Evolutionary conservation across 2,888 invertebrate genomes (phyloP).

Genomic region (Listrodromus nycthemerus): DNA sequence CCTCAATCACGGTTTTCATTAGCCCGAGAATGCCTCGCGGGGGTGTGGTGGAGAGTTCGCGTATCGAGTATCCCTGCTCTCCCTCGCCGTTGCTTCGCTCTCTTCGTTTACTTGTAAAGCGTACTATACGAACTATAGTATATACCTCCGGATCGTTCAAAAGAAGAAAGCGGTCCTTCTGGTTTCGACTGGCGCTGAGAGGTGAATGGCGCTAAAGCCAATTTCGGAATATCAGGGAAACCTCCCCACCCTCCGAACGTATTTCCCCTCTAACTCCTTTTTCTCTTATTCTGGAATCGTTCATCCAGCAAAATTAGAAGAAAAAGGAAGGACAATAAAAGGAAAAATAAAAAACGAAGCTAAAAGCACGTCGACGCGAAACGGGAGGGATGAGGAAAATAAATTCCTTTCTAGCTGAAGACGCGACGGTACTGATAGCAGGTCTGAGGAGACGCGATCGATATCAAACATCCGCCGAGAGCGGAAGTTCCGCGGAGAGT

Average conservation of each 20-base stretch:
- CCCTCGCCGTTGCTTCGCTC: conserved; percentile 11
- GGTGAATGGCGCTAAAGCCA: conserved; percentile 43
- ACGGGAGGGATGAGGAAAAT: neutral
- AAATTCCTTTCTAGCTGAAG: conserved; percentile 8
- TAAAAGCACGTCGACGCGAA: neutral
- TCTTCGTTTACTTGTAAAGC: conserved; percentile 18
- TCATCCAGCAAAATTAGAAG: conserved; percentile 64
- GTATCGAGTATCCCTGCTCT: conserved; percentile 46
- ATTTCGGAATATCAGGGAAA: conserved; percentile 50
- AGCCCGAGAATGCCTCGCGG: conserved; percentile 72
- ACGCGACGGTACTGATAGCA: neutral
- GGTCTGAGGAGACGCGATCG: neutral
- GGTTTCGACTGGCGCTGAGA: conserved; percentile 51
- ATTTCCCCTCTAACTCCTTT: conserved; percentile 18
- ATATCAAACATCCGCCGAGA: conserved; percentile 1
- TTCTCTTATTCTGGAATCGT: conserved; percentile 18
- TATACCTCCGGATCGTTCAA: conserved; percentile 28
- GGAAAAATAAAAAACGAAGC: conserved; percentile 11
- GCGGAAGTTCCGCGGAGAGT: neutral
- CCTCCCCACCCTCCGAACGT: neutral
- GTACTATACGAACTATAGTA: conserved; percentile 9
- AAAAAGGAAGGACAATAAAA: conserved; percentile 25
- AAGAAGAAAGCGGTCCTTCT: conserved; percentile 56
- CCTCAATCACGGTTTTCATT: conserved; percentile 81
- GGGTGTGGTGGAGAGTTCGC: conserved; percentile 49